Conservation (phyloP, 2,888 invertebrate species). For the Diadromus collaris region DNA sequence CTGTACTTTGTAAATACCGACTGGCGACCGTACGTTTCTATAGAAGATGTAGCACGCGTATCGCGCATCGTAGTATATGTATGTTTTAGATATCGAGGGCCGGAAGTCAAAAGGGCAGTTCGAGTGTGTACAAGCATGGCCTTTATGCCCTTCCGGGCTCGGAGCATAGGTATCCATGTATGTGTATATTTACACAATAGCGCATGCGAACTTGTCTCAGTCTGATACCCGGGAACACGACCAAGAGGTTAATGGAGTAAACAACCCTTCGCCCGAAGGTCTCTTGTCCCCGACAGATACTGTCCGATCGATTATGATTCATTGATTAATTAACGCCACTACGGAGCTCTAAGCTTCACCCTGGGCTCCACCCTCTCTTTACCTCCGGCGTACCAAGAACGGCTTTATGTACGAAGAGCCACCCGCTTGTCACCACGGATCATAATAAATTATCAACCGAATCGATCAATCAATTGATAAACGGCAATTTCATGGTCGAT, state of each 20-base stretch:
- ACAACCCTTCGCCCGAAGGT: conserved; percentile 59
- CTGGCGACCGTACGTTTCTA: neutral
- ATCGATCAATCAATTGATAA: neutral
- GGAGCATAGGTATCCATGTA: conserved; percentile 12
- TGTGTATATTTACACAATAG: neutral
- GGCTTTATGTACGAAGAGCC: neutral
- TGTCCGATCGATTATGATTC: conserved; percentile 63
- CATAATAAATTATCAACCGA: neutral
- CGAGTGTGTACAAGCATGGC: neutral
- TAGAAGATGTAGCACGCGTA: neutral
- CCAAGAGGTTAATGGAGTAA: conserved; percentile 64
- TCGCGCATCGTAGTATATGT: neutral
- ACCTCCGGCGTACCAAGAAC: neutral
- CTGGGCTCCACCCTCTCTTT: conserved; percentile 6
- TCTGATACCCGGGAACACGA: conserved; percentile 61
- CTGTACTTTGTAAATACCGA: neutral
- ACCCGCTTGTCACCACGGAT: neutral
- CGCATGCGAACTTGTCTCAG: conserved; percentile 39
- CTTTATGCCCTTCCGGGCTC: neutral
- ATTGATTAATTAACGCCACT: conserved; percentile 62
- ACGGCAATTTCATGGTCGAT: neutral
- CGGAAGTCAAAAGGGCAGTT: neutral
- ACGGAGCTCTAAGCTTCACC: conserved; percentile 11
- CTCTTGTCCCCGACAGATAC: conserved; percentile 59
- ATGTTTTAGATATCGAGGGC: neutral